These are phyloP conservation scores for Hippocampus mohnikei DNA, from an alignment of 2,113 vertebrate genomes.

Conservation along the genomic window DNA sequence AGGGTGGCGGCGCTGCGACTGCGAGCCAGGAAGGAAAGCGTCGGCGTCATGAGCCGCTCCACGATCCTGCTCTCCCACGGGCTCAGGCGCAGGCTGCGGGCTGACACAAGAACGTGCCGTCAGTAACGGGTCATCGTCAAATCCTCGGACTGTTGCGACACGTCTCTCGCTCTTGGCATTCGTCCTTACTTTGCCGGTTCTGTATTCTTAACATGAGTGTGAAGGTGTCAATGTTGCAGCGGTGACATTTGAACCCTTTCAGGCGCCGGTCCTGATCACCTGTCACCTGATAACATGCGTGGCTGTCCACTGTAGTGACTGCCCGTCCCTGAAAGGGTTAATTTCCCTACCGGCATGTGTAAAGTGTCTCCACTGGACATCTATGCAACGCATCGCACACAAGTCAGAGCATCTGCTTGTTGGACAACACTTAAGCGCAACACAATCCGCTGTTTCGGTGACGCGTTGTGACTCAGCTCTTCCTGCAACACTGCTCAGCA, in stretches of 20 bases:
- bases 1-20: constrained; percentile 91
- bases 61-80: constrained; percentile 97
- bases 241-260: too few species aligned
- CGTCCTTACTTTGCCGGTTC: too few species aligned
- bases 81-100: constrained; percentile 90
- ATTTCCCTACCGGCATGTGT: too few species aligned
- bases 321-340: too few species aligned
- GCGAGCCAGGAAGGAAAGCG: constrained; percentile 91
- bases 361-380: too few species aligned
- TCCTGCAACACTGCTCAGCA: not conserved
- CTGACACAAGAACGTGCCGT: constrained; percentile 70
- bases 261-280: too few species aligned
- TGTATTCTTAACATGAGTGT: too few species aligned
- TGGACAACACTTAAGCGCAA: too few species aligned
- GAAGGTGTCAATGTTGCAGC: too few species aligned
- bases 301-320: too few species aligned
- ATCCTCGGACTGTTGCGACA: not conserved
- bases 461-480: not conserved
- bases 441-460: not conserved
- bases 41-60: constrained; percentile 95
- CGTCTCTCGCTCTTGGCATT: too few species aligned
- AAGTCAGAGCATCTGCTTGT: not conserved
- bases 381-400: not conserved
- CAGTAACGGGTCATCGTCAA: constrained; percentile 17
- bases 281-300: too few species aligned